phyloP scores from a whole-genome alignment of 2,888 invertebrate genomes.

The Nephrocerus scutellatus region DNA sequence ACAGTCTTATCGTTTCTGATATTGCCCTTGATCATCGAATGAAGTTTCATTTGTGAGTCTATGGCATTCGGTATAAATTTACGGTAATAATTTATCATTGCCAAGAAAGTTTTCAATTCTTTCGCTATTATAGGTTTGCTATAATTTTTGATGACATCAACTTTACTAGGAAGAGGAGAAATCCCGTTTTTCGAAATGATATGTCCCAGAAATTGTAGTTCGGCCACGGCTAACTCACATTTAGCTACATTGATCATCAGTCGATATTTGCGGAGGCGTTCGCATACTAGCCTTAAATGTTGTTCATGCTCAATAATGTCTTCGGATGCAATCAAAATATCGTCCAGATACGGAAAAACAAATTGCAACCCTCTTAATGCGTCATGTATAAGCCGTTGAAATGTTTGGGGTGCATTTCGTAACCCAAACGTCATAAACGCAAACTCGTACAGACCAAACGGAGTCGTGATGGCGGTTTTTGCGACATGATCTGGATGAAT shows the following conservation, averaged over 20 bases:
- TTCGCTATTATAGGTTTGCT: conserved; percentile 15
- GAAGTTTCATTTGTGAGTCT: conserved; percentile 6
- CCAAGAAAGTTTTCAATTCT: conserved; percentile 22
- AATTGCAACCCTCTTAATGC: conserved; percentile 13
- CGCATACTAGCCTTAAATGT: conserved; percentile 23
- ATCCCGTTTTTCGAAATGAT: conserved; percentile 12
- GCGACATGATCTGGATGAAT: conserved; percentile 14
- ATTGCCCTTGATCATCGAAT: conserved; percentile 9
- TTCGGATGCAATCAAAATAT: conserved; percentile 27
- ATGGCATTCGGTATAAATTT: conserved; percentile 15
- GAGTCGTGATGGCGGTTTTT: conserved; percentile 19
- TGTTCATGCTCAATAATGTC: conserved; percentile 20
- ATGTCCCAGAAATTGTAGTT: conserved; percentile 20
- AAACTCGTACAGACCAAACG: conserved; percentile 20
- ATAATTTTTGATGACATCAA: conserved; percentile 17
- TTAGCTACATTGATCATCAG: conserved; percentile 24
- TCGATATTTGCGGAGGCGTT: conserved; percentile 22
- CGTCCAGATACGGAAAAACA: conserved; percentile 29
- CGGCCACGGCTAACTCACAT: conserved; percentile 14
- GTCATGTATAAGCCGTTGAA: conserved; percentile 17
- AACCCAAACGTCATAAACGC: conserved; percentile 16
- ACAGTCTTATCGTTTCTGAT: conserved; percentile 10
- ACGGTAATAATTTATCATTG: conserved; percentile 21
- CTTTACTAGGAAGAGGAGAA: conserved; percentile 14
- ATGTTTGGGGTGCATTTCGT: conserved; percentile 19